phyloP scores from a whole-genome alignment of 2,888 invertebrate genomes.

The Rhamphomyia laevipes region DNA sequence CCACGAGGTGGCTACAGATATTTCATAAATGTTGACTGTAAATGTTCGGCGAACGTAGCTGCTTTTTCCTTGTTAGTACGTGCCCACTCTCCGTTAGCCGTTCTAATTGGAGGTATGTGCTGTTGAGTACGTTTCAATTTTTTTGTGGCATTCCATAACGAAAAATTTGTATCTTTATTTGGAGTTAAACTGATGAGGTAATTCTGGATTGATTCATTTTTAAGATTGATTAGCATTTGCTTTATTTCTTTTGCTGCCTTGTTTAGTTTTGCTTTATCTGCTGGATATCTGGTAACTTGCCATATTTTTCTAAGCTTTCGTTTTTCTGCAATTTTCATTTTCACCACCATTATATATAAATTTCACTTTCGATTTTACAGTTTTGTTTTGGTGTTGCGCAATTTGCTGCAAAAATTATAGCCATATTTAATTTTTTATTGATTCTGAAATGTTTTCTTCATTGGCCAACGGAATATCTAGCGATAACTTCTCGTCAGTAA shows the following conservation, averaged over 20 bases:
- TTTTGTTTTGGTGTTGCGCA: neutral
- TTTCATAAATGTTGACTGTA: neutral
- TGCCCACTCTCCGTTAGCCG: neutral
- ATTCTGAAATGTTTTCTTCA: no score
- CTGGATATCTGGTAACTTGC: neutral
- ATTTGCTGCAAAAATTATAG: no score
- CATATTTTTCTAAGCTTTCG: neutral
- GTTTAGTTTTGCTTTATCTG: neutral
- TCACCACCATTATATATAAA: neutral
- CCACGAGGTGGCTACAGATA: no score
- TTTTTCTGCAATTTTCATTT: neutral
- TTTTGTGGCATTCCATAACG: neutral
- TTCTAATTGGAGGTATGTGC: neutral
- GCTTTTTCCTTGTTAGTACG: neutral
- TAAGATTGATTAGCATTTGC: neutral
- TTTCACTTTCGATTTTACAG: neutral
- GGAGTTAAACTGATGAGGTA: neutral
- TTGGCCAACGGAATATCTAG: no score
- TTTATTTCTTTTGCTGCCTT: neutral
- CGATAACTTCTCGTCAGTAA: no score
- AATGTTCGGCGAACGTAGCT: neutral
- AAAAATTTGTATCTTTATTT: neutral
- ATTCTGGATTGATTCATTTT: neutral
- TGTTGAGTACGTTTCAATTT: neutral
- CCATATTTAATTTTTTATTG: no score